Percentiles rank a stretch among this genome's conserved stretches.
Evolutionary conservation across 2,797 vertebrate genomes (phyloP).

Genomic region (Tenualosa thibaudeaui): DNA sequence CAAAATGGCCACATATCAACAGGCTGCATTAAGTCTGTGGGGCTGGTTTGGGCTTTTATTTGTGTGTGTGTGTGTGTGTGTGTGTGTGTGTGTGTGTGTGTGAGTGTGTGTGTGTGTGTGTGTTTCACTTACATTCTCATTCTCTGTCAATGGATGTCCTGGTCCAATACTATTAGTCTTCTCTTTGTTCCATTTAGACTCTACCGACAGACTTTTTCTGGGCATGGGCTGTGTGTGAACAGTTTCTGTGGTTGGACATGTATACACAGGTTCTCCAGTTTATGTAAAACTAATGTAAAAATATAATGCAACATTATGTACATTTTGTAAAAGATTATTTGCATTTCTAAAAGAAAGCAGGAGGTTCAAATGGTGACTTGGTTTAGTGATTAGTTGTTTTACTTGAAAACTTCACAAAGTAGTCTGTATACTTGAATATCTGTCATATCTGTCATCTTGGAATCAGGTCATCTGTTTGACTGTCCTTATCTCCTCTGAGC

Average conservation of each 20-base stretch:
- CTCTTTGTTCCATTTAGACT: neutral
- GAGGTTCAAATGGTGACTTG: neutral
- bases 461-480: neutral
- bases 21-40: neutral
- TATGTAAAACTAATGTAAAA: too few species aligned
- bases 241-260: too few species aligned
- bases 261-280: too few species aligned
- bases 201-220: neutral
- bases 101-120: neutral
- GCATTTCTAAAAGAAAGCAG: neutral
- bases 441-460: neutral
- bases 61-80: neutral
- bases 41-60: neutral
- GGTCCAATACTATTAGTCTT: neutral
- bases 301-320: too few species aligned
- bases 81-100: constrained; percentile 22
- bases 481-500: neutral
- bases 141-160: neutral
- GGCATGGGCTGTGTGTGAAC: too few species aligned
- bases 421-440: neutral
- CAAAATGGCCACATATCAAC: constrained; percentile 6
- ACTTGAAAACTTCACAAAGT: neutral
- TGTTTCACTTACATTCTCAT: neutral
- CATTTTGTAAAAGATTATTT: too few species aligned
- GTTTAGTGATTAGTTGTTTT: neutral